These are phyloP conservation scores for Troides oblongomaculatus DNA, from an alignment of 2,888 invertebrate genomes.

Conservation along the genomic window DNA sequence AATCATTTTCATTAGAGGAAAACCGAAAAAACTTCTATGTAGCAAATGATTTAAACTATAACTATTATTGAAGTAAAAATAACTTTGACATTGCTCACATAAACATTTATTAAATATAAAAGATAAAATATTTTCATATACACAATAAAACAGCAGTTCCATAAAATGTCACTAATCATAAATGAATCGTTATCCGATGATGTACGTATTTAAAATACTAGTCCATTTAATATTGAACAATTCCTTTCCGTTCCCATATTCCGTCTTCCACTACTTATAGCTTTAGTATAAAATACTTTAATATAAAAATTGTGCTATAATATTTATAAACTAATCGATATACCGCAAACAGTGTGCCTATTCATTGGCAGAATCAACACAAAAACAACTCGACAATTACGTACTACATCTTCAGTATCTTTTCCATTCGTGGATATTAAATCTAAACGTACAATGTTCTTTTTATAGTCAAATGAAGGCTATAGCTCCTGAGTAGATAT, in stretches of 20 bases:
- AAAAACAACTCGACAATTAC: constrained; percentile 6
- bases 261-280: constrained; percentile 74
- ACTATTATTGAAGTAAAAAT: background rate
- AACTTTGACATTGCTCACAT: background rate
- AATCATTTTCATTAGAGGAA: constrained; percentile 19
- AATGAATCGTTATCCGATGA: background rate
- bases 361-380: constrained; percentile 61
- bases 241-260: constrained; percentile 56
- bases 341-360: constrained; percentile 54
- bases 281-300: constrained; percentile 73
- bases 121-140: no score
- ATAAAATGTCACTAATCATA: background rate
- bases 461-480: constrained; percentile 51
- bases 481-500: constrained; percentile 50
- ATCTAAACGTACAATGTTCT: constrained; percentile 44
- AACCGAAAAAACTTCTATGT: background rate
- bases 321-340: constrained; percentile 53
- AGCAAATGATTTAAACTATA: no score
- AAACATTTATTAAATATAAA: no score
- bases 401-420: constrained; percentile 8
- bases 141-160: no score
- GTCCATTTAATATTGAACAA: background rate
- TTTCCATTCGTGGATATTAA: constrained; percentile 45
- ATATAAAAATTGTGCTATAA: constrained; percentile 59
- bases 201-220: background rate